A percentile compares a stretch with the other conserved stretches of the same genome.
Conservation (phyloP, 1,140 invertebrate genomes). For the Neodiprion virginianus region DNA sequence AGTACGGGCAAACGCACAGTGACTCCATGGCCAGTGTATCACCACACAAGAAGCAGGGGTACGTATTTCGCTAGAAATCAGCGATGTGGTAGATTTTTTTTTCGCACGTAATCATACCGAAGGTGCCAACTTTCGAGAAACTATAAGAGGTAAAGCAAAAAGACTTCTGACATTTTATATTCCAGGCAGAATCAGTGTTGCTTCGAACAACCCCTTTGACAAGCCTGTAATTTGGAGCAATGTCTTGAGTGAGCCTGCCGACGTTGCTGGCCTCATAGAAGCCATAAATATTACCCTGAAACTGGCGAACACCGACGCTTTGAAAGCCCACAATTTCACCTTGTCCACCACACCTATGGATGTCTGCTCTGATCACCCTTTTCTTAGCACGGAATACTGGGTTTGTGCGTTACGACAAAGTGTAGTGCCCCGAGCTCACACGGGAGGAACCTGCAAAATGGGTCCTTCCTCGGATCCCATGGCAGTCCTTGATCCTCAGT, state of each 20-base stretch:
- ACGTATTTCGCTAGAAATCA: background rate
- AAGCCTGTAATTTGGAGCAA: constrained; percentile 69
- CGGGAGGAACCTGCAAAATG: constrained; percentile 85
- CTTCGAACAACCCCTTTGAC: constrained; percentile 63
- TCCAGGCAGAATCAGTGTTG: constrained; percentile 52
- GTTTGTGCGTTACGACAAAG: constrained; percentile 76
- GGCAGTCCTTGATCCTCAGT: constrained; percentile 74
- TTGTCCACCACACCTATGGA: constrained; percentile 54
- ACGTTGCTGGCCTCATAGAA: constrained; percentile 57
- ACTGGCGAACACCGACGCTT: constrained; percentile 54
- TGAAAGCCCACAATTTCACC: constrained; percentile 58
- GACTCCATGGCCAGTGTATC: constrained; percentile 57
- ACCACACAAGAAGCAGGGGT: constrained; percentile 66
- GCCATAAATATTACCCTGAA: constrained; percentile 59
- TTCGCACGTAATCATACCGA: too few species aligned
- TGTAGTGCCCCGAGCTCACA: constrained; percentile 85
- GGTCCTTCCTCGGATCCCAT: constrained; percentile 70
- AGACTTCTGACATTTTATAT: background rate
- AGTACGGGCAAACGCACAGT: constrained; percentile 66
- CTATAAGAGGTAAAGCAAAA: too few species aligned
- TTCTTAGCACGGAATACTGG: constrained; percentile 78
- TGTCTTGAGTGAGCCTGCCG: constrained; percentile 60
- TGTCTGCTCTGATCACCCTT: constrained; percentile 66
- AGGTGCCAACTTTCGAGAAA: too few species aligned
- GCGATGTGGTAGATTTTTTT: too few species aligned